Conservation (phyloP, 2,113 vertebrate genomes). For the Silurus asotus region DNA sequence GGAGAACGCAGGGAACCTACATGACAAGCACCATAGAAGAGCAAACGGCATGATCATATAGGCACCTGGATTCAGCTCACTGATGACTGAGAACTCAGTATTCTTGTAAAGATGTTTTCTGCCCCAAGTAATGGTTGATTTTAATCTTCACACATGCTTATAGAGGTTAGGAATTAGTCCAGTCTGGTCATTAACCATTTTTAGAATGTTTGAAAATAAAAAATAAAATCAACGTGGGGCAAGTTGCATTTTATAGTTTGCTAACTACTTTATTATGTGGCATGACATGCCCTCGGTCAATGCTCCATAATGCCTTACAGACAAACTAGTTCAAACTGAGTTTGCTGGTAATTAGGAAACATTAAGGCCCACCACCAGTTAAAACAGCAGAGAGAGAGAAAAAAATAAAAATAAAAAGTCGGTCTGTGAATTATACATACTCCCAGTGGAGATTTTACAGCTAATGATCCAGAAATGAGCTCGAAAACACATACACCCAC, state of each 20-base stretch:
- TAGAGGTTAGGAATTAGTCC: neutral
- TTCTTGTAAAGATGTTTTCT: neutral
- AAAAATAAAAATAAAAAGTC: constrained; percentile 19
- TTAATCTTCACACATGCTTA: neutral
- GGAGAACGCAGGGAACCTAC: neutral
- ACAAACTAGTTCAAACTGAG: constrained; percentile 47
- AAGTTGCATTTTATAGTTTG: constrained; percentile 31
- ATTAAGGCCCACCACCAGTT: constrained; percentile 57
- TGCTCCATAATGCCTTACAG: constrained; percentile 48
- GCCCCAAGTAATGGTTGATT: neutral
- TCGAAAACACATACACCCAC: constrained; percentile 22
- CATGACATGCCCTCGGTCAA: constrained; percentile 42
- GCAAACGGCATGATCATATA: neutral
- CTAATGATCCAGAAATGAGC: constrained; percentile 57
- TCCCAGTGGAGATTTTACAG: constrained; percentile 52
- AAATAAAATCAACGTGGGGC: constrained; percentile 14
- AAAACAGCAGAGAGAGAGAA: constrained; percentile 37
- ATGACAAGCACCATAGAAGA: neutral
- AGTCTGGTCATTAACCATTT: neutral
- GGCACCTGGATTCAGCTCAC: constrained; percentile 8
- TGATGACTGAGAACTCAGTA: neutral
- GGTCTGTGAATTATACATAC: constrained; percentile 43
- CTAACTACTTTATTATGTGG: constrained; percentile 36
- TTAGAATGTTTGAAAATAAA: constrained; percentile 17
- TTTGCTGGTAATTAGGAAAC: constrained; percentile 50